Evolutionary conservation across 2,113 vertebrate species (phyloP).

Genomic region (Gymnarchus niloticus): DNA sequence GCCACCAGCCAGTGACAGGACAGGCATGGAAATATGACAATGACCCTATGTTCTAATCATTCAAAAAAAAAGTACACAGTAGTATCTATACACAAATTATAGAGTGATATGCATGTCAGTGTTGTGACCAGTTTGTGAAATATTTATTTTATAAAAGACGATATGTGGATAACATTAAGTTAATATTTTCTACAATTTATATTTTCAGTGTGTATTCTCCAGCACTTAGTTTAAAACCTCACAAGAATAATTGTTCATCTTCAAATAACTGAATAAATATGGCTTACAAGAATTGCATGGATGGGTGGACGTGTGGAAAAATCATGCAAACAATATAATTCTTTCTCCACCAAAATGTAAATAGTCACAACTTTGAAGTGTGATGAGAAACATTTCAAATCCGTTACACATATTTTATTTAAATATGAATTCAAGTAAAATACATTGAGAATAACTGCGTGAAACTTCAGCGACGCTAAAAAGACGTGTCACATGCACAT

Average conservation of each 20-base stretch:
- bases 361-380: no score
- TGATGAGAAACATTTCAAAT: not conserved
- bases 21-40: conserved; percentile 57
- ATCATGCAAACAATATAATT: no score
- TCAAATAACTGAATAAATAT: not conserved
- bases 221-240: not conserved
- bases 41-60: conserved; percentile 55
- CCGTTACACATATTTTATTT: not conserved
- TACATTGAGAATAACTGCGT: not conserved
- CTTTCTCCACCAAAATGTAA: not conserved
- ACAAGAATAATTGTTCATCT: not conserved
- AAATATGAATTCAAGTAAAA: not conserved
- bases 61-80: not conserved
- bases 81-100: not conserved
- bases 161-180: not conserved
- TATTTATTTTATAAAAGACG: not conserved
- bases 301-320: not conserved
- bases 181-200: not conserved
- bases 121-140: not conserved
- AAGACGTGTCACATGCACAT: not conserved
- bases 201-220: not conserved
- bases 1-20: conserved; percentile 39
- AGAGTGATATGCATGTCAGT: not conserved
- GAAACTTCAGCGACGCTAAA: not conserved
- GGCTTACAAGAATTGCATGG: not conserved